Evolutionary conservation across 2,113 vertebrate species (phyloP).

Genomic region (Seriola rivoliana): DNA sequence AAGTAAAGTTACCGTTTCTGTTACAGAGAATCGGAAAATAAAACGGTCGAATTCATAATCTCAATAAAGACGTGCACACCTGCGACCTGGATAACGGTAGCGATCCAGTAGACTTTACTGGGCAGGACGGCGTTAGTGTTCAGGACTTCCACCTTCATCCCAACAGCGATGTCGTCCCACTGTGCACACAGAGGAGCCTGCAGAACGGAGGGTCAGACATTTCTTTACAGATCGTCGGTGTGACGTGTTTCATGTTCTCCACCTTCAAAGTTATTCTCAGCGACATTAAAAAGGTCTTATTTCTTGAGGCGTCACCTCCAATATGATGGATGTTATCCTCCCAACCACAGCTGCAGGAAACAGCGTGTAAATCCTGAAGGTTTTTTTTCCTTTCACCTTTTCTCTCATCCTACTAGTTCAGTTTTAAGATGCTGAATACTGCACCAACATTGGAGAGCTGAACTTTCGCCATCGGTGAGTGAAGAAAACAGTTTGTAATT

Average conservation of each 20-base stretch:
- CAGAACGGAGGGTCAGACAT: neutral
- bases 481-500: neutral
- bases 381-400: neutral
- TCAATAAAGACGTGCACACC: slow-evolving; percentile 77
- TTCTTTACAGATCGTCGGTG: neutral
- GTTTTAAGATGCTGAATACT: neutral
- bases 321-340: too few relatives aligned
- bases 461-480: neutral
- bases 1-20: neutral
- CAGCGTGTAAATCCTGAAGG: neutral
- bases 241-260: neutral
- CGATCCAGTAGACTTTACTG: slow-evolving; percentile 97
- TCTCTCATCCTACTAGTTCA: neutral
- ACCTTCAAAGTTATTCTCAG: too few relatives aligned
- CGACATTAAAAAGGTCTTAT: too few relatives aligned
- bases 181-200: slow-evolving; percentile 92
- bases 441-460: neutral
- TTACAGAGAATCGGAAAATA: neutral
- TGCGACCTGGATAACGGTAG: slow-evolving; percentile 89
- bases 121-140: slow-evolving; percentile 92
- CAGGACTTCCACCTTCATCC: slow-evolving; percentile 95
- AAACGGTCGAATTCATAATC: neutral
- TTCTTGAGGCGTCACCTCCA: too few relatives aligned
- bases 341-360: neutral
- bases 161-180: slow-evolving; percentile 93